Evolutionary conservation across 2,113 vertebrate species (phyloP).

Genomic region (Riparia riparia): DNA sequence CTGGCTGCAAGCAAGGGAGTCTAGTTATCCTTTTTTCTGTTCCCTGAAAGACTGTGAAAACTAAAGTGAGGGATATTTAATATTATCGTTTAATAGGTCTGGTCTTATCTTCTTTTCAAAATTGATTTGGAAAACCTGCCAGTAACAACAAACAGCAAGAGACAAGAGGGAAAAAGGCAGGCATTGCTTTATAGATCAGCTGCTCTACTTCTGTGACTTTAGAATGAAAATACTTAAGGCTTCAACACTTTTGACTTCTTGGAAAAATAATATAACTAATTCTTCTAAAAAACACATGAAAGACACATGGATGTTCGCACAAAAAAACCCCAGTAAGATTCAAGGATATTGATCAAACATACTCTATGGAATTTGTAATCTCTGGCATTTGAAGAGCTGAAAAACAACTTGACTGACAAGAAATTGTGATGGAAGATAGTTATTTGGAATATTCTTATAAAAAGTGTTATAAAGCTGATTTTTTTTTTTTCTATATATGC

Average conservation of each 20-base stretch:
- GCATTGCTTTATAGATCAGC: background rate
- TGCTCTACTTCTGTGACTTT: background rate
- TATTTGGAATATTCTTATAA: background rate
- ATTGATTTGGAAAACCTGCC: background rate
- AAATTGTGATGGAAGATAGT: background rate
- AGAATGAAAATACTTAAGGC: background rate
- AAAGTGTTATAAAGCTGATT: background rate
- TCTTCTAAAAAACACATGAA: background rate
- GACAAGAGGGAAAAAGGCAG: background rate
- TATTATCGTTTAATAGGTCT: background rate
- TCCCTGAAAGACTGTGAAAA: background rate
- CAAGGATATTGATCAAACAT: background rate
- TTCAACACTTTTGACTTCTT: background rate
- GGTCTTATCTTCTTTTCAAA: slow-evolving; percentile 2
- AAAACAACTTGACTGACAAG: background rate
- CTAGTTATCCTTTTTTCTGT: background rate
- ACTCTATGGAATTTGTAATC: background rate
- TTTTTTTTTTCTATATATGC: background rate
- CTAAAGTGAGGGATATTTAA: background rate
- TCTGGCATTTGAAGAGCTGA: background rate
- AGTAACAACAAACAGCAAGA: background rate
- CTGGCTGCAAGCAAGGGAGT: background rate
- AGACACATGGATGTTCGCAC: background rate
- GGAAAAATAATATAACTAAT: background rate
- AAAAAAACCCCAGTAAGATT: background rate